Base-by-base conservation (phyloP, 1,140 invertebrate species). In the Caenorhabditis inopinata region DNA sequence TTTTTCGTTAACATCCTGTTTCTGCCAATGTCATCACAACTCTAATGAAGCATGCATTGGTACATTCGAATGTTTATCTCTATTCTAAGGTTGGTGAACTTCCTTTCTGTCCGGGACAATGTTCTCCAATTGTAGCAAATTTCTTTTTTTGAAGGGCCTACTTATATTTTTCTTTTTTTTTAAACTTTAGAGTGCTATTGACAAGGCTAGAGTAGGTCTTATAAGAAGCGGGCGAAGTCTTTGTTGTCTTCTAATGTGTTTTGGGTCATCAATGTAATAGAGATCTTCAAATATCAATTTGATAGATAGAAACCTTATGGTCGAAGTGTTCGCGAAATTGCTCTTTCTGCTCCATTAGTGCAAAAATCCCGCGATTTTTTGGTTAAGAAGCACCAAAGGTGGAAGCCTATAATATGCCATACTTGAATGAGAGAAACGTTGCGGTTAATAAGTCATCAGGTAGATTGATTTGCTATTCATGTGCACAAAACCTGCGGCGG, bases 401-500 rank as follows among this genome's bases (percentile, higher is more conserved):
- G 45, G n/a, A 45, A 27, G 46, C 25, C 1, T 75, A 29, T 21
- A 75, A 48, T 47, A 47, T 47, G 46, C 42, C 27, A 47, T 32
- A 47, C 42, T 29, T 75, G 1, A n/a, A 47, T n/a, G 42, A 27
- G 74, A 47, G 29, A 75, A 47, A 47, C 35, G 42, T 38, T 25
- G 23, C 42, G 35, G 46, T 46, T 75, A 48, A 75, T 46, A 48
- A 75, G 42, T 75, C 42, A 75, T 75, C 23, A 47, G 42, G 21
- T 74, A n/a, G 73, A 75, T 48, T 47, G 42, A 16, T 75, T 75
- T 29, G 73, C 23, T 75, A 48, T 75, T 47, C 45, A 68, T 68
- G 58, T 38, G 58, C 58, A 68, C 58, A 68, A 68, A 29, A 68
- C 58, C 58, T 68, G 58, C 58, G 58, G n/a, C n/a, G n/a, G n/a